A percentile compares a stretch with the other conserved stretches of the same genome.
These are phyloP conservation scores for Ianthella basta DNA, from an alignment of 37 sponge, comb jelly and placozoan species.

Conservation along the genomic window DNA sequence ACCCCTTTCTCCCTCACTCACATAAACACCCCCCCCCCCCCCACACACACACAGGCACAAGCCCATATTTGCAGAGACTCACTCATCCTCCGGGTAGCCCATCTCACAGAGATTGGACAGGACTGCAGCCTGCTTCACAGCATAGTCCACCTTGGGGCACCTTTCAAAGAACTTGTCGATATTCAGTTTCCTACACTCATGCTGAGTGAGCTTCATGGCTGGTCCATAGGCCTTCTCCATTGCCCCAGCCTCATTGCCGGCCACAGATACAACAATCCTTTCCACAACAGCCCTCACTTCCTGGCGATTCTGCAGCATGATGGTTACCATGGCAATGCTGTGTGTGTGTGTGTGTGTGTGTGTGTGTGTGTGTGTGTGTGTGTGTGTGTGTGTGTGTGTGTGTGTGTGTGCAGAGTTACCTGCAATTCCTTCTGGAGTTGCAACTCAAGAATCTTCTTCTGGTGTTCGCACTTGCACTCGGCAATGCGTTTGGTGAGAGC, in stretches of 20 bases:
- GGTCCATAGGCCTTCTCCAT: constrained; percentile 15
- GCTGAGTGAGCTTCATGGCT: not conserved
- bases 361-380: not conserved
- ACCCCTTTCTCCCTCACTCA: too few species aligned
- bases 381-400: not conserved
- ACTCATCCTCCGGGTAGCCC: not conserved
- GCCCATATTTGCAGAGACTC: not conserved
- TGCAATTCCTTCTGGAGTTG: constrained; percentile 49
- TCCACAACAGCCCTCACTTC: constrained; percentile 12
- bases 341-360: not conserved
- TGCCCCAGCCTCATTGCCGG: constrained; percentile 2
- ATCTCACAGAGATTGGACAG: constrained; percentile 64
- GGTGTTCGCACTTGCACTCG: constrained; percentile 29
- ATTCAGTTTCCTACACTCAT: not conserved
- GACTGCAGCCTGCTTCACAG: constrained; percentile 45
- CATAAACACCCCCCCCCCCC: too few species aligned
- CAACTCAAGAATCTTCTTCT: constrained; percentile 36
- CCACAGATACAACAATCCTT: not conserved
- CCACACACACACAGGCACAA: too few species aligned
- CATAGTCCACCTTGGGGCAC: constrained; percentile 50
- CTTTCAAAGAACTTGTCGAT: constrained; percentile 14
- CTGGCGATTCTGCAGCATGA: not conserved
- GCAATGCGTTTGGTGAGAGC: constrained; percentile 48
- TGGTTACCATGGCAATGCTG: not conserved
- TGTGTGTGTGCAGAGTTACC: constrained; percentile 28